Evolutionary conservation across 53 echinoderm and acorn worm species (phyloP), one percentile per base, ranked within the genome.

Genomic region (Paracentrotus lividus): DNA sequence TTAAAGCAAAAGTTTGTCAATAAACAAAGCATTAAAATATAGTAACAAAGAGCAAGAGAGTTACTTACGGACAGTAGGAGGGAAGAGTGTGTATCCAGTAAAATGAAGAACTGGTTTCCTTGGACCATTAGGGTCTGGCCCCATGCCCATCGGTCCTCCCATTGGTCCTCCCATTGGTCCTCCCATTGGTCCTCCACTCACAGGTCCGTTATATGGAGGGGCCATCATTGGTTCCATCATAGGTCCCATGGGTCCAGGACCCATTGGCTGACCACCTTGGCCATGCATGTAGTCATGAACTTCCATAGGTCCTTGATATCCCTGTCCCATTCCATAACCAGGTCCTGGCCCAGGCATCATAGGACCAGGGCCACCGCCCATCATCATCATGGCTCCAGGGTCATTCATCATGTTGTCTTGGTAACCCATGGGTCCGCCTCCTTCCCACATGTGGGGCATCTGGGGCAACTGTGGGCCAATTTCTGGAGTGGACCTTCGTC

Each of bases 61-160:
- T 5, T 55, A 88, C 88, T 88, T 56, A 88, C 88, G 54, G 29
- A 88, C 56, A 4, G 52, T 90, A 2, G 90, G 64, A 26, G 64
- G 90, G 34, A 90, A 90, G n/a, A 90, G 64, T 6, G 90, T 90
- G 67, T 66, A 90, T 8, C 27, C 90, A 10, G 47, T 43, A 65
- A 90, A 90, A 43, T 90, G 90, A 24, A 90, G 64, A 26, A 90
- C 90, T 9, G 90, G 64, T 32, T 49, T 90, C 67, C 66, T 90
- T 31, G 53, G 88, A 8, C 51, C 85, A 51, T 4, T 36, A 38
- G 8, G 10, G 53, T 33, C 88, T 57, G 2, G 40, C 16, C 54
- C 88, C 88, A 85, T 85, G 85, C 85, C 85, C 51, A 85, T 49
- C 2, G 36, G 38, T 18, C 38, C 38, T 1, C 77, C 77, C 77